These are phyloP conservation scores for Chrysogorgia sp. DNA, from an alignment of 92 coral and sea anemone genomes.

Conservation along the genomic window DNA sequence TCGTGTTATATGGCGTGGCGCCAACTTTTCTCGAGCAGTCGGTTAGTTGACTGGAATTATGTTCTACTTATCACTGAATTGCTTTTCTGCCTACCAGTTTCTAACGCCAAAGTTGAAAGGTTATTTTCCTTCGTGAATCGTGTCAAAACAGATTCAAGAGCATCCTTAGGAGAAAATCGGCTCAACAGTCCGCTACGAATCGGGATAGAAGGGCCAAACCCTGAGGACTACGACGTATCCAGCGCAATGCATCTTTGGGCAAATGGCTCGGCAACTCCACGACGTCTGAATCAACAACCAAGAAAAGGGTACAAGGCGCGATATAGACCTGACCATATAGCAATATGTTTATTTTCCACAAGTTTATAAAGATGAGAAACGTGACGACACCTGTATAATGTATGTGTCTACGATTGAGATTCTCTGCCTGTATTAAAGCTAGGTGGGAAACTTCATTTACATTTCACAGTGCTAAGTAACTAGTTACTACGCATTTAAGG, in stretches of 20 bases:
- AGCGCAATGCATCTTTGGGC: constrained; percentile 58
- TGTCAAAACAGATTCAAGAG: constrained; percentile 71
- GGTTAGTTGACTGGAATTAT: constrained; percentile 52
- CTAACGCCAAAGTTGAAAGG: constrained; percentile 81
- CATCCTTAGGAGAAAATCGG: constrained; percentile 57
- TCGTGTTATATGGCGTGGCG: constrained; percentile 65
- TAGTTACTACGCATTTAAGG: too few relatives aligned
- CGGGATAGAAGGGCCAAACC: constrained; percentile 58
- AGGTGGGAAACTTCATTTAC: too few relatives aligned
- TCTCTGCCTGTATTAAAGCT: too few relatives aligned
- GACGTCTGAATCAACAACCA: constrained; percentile 44
- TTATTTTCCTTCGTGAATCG: constrained; percentile 70
- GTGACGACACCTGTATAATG: too few relatives aligned
- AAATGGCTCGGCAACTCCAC: constrained; percentile 29
- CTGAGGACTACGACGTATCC: constrained; percentile 58
- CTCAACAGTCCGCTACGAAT: constrained; percentile 56
- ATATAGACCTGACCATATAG: constrained; percentile 26
- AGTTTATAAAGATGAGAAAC: too few relatives aligned
- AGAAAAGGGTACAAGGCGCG: constrained; percentile 46
- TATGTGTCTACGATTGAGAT: too few relatives aligned
- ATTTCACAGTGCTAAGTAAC: too few relatives aligned
- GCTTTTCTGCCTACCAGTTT: constrained; percentile 68
- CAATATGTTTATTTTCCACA: constrained; percentile 11
- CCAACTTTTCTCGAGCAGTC: constrained; percentile 51
- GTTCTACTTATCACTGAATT: constrained; percentile 65